Evolutionary conservation across 2,113 vertebrate species (phyloP), one percentile per base, ranked within the genome.

Genomic region (Dermatemys mawii): DNA sequence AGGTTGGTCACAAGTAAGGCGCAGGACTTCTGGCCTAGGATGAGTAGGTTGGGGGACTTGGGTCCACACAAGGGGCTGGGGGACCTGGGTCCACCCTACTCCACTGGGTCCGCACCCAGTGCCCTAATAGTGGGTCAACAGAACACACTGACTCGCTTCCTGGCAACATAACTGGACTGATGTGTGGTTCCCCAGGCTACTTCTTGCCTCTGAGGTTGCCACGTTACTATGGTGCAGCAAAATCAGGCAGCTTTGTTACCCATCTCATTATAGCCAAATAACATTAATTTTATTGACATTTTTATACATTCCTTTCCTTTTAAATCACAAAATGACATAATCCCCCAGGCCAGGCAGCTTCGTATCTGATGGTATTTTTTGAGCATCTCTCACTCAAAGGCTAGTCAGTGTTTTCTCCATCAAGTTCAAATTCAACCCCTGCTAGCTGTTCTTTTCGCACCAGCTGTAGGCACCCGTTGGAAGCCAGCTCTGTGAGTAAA

Each of bases 341-440:
- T 67, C 22, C 73, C 90, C 14, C 19, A 41, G 83, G 83, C 60
- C 87, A 49, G 88, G 76, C 70, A 87, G 32, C 84, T 83, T 48
- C 91, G 79, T 38, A 67, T 93, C 41, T 70, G 86, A 75, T 75
- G 26, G 48, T 83, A 70, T 76, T 38, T 92, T 22, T 70, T 6
- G 6, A 5, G 16, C 48, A 78, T 85, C 92, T 73, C 87, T 21
- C n/a, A 38, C 88, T 91, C 88, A 95, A 94, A 83, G 44, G 22
- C 26, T 24, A 63, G 44, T 54, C 48, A 5, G 70, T 79, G 26
- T 41, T 90, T 94, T 41, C 76, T 87, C 81, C 51, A 76, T 22
- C 21, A 84, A 92, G 55, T 73, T 89, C 81, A 90, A 93, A 83
- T 89, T 87, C 80, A 79, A 78, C 51, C 73, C 51, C 75, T 84